Conservation (phyloP, 2,888 invertebrate species). For the Leptopterna dolabrata region DNA sequence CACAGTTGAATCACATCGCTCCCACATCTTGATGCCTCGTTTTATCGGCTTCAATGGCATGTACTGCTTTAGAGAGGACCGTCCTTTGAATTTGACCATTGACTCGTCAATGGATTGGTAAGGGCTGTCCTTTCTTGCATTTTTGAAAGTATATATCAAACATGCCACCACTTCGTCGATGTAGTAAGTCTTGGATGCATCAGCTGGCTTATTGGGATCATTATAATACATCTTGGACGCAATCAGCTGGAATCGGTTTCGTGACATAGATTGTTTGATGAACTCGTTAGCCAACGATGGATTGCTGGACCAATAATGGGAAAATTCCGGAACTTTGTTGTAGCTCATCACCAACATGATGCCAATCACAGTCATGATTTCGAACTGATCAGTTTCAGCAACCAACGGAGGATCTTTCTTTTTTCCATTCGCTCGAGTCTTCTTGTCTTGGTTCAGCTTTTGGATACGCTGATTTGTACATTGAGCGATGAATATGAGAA, state of each 20-base stretch:
- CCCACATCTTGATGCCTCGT: slow-evolving; percentile 60
- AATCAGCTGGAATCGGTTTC: slow-evolving; percentile 58
- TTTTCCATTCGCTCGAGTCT: neutral
- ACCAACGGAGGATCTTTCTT: neutral
- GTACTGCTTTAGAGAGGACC: slow-evolving; percentile 46
- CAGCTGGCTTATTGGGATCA: slow-evolving; percentile 54
- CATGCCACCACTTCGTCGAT: slow-evolving; percentile 60
- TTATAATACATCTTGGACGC: slow-evolving; percentile 61
- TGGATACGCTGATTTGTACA: slow-evolving; percentile 47
- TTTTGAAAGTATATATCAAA: slow-evolving; percentile 56
- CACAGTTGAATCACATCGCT: slow-evolving; percentile 55
- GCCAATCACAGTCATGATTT: slow-evolving; percentile 53
- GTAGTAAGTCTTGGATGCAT: slow-evolving; percentile 59
- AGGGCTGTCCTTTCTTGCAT: slow-evolving; percentile 52
- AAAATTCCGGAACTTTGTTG: slow-evolving; percentile 54
- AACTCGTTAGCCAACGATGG: slow-evolving; percentile 47
- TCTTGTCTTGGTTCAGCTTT: neutral
- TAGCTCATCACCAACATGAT: slow-evolving; percentile 56
- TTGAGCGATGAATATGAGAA: slow-evolving; percentile 48
- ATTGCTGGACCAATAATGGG: slow-evolving; percentile 41
- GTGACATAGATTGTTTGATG: slow-evolving; percentile 60
- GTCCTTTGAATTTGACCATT: slow-evolving; percentile 60
- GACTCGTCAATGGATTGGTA: slow-evolving; percentile 60
- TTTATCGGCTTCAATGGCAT: slow-evolving; percentile 60
- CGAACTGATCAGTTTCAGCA: slow-evolving; percentile 31